These are phyloP conservation scores for Mionectes olivaceus DNA, from an alignment of 2,797 vertebrate species.

Conservation along the genomic window DNA sequence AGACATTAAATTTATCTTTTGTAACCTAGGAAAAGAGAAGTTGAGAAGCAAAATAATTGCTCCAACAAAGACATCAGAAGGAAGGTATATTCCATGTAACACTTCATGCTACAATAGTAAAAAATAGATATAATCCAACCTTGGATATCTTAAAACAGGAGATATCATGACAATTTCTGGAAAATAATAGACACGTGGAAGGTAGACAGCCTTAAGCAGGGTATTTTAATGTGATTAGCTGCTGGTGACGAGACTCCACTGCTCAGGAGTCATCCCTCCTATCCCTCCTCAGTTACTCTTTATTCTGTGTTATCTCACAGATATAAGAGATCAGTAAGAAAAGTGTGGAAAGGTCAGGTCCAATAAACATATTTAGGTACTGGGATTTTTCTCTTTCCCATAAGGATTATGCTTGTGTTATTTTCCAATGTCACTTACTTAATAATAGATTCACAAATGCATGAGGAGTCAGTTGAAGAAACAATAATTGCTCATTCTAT, in stretches of 20 bases:
- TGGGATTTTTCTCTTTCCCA: neutral
- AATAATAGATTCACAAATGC: neutral
- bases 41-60: neutral
- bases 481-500: neutral
- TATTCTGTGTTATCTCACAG: neutral
- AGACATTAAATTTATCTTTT: neutral
- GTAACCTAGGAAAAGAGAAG: neutral
- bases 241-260: neutral
- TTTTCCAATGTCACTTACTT: neutral
- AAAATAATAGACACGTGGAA: neutral
- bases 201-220: neutral
- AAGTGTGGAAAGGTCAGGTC: neutral
- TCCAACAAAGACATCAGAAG: neutral
- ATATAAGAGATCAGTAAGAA: neutral
- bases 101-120: neutral
- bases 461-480: neutral
- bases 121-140: neutral
- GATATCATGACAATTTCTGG: neutral
- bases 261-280: neutral
- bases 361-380: neutral
- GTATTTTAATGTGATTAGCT: neutral
- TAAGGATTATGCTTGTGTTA: neutral
- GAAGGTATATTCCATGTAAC: neutral
- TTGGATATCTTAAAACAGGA: neutral
- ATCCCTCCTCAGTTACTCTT: constrained; percentile 31